Percentiles rank a stretch among this genome's conserved stretches.
Conservation (phyloP, 2,888 invertebrate species). For the Orchestes rusci region DNA sequence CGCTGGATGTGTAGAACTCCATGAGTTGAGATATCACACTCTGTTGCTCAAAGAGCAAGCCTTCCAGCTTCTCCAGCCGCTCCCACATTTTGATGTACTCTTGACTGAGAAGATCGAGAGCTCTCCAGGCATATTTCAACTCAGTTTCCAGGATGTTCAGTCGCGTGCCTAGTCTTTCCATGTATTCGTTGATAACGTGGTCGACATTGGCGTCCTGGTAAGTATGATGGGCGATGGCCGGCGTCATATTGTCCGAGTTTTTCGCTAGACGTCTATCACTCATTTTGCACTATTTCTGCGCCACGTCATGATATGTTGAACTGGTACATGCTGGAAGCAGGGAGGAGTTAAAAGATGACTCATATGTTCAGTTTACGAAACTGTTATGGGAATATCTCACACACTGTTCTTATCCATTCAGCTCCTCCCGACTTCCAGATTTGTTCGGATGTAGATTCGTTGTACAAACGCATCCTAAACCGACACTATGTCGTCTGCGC, state of each 20-base stretch:
- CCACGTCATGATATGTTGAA: slow-evolving; percentile 29
- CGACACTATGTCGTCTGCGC: no score
- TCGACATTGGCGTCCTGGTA: slow-evolving; percentile 49
- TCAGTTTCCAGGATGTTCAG: slow-evolving; percentile 85
- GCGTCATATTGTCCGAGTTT: slow-evolving; percentile 37
- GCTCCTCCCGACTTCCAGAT: no score
- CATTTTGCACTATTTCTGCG: slow-evolving; percentile 31
- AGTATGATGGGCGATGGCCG: slow-evolving; percentile 35
- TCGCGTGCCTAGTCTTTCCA: slow-evolving; percentile 82
- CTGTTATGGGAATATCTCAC: no score
- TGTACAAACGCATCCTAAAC: no score
- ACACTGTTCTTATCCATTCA: no score
- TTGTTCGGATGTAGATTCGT: no score
- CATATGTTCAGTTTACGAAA: no score
- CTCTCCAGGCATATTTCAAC: slow-evolving; percentile 87
- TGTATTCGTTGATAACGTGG: slow-evolving; percentile 78
- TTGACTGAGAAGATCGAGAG: slow-evolving; percentile 80
- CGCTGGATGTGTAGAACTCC: slow-evolving; percentile 57
- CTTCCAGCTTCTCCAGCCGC: slow-evolving; percentile 79
- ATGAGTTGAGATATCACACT: slow-evolving; percentile 83
- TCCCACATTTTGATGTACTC: slow-evolving; percentile 95
- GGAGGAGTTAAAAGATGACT: no score
- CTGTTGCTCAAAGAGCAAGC: slow-evolving; percentile 81
- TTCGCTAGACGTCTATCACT: slow-evolving; percentile 29
- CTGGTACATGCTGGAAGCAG: slow-evolving; percentile 16